Evolutionary conservation across 2,888 invertebrate genomes (phyloP), one percentile per base, ranked within the genome.

Genomic region (Drosophila quasianomalipes): DNA sequence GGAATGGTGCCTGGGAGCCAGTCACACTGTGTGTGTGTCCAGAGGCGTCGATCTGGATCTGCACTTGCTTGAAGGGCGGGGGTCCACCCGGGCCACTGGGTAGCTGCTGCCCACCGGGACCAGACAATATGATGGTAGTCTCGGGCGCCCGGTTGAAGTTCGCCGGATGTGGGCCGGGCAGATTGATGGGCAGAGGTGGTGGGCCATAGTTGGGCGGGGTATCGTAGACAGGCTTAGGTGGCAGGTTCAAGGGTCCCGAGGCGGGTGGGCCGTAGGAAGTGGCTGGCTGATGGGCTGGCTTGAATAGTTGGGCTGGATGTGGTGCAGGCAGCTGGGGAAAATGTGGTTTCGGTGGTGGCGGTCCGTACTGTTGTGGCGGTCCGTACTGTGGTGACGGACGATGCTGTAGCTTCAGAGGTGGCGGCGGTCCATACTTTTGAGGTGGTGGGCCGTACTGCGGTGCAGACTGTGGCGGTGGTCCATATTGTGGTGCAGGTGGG

Each of bases 21-120:
- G 86, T 83, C 1, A 92, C 83, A 44, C 92, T 89, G 68, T 92
- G 92, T 0, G 91, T 89, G 52, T 91, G 90, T 5, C 93, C 93
- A 1, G 91, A 81, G 4, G 85, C 76, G 70, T 93, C 93, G 33
- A 93, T 89, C 74, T 93, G 92, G 12, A 93, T 90, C 72, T 92
- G 92, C 1, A 89, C 85, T 55, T 92, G 96, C 94, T 39, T 97
- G 95, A 91, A 96, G 95, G 7, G 58, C 6, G 44, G 31, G 2
- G 41, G 22, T n/a, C 62, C 58, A 0, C 28, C 52, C 0, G 70
- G 41, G 0, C 71, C 82, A 1, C 58, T 61, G 1, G 96, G 96
- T 0, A 96, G 96, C 28, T 71, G 70, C 30, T 72, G 70, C 2
- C 61, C 66, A 12, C 70, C 73, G 2, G 65, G 60, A 6, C 78